These are phyloP conservation scores for Epinephelus coioides DNA, from an alignment of 2,797 vertebrate species.

Conservation along the genomic window DNA sequence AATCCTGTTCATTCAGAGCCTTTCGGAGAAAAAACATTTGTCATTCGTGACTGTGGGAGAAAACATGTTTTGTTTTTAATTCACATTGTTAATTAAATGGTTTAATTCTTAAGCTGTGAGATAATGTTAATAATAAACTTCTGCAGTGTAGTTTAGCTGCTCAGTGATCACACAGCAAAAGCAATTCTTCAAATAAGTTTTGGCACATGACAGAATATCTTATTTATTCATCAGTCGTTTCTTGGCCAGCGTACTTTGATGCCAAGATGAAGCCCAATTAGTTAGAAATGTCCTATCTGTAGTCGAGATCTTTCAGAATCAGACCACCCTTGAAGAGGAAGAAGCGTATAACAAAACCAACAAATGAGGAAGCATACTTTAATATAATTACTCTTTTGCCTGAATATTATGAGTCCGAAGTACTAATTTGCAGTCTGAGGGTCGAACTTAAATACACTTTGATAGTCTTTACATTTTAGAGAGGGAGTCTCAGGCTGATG, in stretches of 20 bases:
- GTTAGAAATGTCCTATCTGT: slow-evolving; percentile 63
- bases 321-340: slow-evolving; percentile 34
- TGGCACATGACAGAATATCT: slow-evolving; percentile 50
- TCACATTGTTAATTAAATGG: slow-evolving; percentile 1
- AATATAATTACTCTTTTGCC: slow-evolving; percentile 1
- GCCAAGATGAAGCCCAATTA: slow-evolving; percentile 61
- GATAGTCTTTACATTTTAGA: slow-evolving; percentile 8
- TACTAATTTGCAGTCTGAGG: not conserved
- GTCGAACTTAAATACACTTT: slow-evolving; percentile 5
- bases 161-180: slow-evolving; percentile 21
- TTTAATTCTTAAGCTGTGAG: not conserved
- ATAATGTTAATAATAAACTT: slow-evolving; percentile 17
- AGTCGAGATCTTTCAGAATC: slow-evolving; percentile 43
- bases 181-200: slow-evolving; percentile 36
- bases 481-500: not conserved
- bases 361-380: slow-evolving; percentile 13
- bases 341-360: not conserved
- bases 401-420: slow-evolving; percentile 2
- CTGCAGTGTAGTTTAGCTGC: slow-evolving; percentile 8
- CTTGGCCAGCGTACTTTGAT: slow-evolving; percentile 50
- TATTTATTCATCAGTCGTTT: slow-evolving; percentile 59
- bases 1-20: slow-evolving; percentile 48
- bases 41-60: slow-evolving; percentile 6
- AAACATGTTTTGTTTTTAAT: slow-evolving; percentile 17
- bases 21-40: slow-evolving; percentile 25